Evolutionary conservation across 2,888 invertebrate species (phyloP), one percentile per base, ranked within the genome.

Genomic region (Ditylenchus weischeri): DNA sequence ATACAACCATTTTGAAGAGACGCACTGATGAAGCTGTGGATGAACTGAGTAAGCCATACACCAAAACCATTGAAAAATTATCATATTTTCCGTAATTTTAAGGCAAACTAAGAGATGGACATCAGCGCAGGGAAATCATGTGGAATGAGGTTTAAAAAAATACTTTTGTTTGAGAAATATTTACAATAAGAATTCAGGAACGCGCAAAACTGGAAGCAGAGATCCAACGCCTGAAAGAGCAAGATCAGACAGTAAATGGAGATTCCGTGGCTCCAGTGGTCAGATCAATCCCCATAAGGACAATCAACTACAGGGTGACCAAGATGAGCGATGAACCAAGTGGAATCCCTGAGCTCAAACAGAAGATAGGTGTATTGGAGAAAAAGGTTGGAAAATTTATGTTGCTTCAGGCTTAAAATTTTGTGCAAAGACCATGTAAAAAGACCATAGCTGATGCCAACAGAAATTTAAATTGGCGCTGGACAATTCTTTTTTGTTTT

Each of bases 1-100:
- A 82, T 43, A 60, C 77, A 13, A 64, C 72, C 15, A 69, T 76
- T 0, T 69, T 78, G 71, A 79, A 79, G 71, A 80, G 80, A 64
- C 69, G 76, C 29, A 75, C 73, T 38, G 80, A 82, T 50, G 82
- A 82, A 43, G 75, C 77, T 10, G 65, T 75, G 18, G 64, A 50
- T 50, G 78, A 78, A 57, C 67, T 74, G 43, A 62, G 61, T 70
- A 54, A 35, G 43, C 5, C 29, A 29, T 29, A 29, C 29, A 29
- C 5, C 5, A 29, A 29, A 29, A 5, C 57, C 15, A 18, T 19
- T 51, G 21, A 19, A 8, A 19, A 51, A 19, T 51, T 8, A 51
- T 51, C 51, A 6, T 19, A 51, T 51, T 6, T 51, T 51, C 57
- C 8, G 8, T 54, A 10, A 54, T 29, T 29, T 54, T 54, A 15